Evolutionary conservation across 1,140 invertebrate species (phyloP), one percentile per base, ranked within the genome.

Genomic region (Colletes gigas): DNA sequence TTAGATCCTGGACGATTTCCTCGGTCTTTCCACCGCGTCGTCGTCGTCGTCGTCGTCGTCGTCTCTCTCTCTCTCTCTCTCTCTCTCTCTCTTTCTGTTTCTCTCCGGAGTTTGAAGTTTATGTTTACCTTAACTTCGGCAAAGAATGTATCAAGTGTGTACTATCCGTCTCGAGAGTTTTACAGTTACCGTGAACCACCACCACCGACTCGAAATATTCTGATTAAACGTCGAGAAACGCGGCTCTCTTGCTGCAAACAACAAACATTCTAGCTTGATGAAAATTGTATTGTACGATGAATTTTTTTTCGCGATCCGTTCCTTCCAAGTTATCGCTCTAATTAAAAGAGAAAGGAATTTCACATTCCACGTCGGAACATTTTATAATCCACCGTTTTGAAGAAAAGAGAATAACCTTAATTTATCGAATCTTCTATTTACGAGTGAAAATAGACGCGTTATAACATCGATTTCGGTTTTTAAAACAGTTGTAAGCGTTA

Each of bases 111-210:
- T 80, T 84, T 82, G 52, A 77, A 88, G 71, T 84, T 84, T 88
- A 81, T 83, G 83, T 88, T 88, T 88, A 84, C 78, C 47, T 54
- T 77, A 87, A 88, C 78, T 88, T 88, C 55, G 39, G 78, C 79
- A 83, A 88, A 88, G 86, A 87, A 87, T 84, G 85, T 76, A 86
- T 87, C 77, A 83, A 87, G 84, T 87, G 85, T 87, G 81, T 86
- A 83, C 82, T 72, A 86, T 78, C 59, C 85, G 85, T 86, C 85
- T 86, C 77, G 70, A 82, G 84, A 86, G 84, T 83, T 83, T 87
- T 86, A 86, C 73, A 78, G 81, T 81, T 78, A 21, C 70, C 76
- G 75, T 78, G 74, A 82, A 78, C 77, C 74, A 81, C 80, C 59
- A 52, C 52, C 63, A 50, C 47, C 47, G 47, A 52, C 72, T 78